Percentiles rank a stretch among this genome's conserved stretches.
phyloP scores from a whole-genome alignment of 2,113 vertebrate species.

The Lasiurus borealis region DNA sequence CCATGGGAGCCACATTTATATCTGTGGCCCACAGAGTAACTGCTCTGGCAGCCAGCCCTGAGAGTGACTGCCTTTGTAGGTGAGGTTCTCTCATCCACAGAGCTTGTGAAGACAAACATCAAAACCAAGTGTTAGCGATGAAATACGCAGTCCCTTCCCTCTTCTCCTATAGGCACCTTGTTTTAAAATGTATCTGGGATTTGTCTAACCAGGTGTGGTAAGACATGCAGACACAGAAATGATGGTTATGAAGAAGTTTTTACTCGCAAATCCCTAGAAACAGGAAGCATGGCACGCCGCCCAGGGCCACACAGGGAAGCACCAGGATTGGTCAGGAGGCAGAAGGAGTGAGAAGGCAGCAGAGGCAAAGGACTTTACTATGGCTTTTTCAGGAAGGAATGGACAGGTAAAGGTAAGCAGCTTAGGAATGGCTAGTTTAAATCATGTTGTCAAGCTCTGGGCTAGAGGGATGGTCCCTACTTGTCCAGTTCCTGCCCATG shows the following conservation, averaged over 20 bases:
- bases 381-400: neutral
- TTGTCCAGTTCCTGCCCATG: neutral
- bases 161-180: neutral
- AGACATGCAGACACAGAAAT: neutral
- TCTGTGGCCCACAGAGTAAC: neutral
- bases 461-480: too few relatives aligned
- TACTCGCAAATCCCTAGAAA: neutral
- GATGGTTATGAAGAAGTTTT: neutral
- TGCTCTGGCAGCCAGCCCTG: neutral
- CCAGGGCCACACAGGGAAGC: neutral
- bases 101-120: neutral
- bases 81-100: neutral
- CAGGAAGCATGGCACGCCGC: accelerated
- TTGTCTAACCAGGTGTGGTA: neutral
- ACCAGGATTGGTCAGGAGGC: neutral
- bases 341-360: neutral
- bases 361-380: neutral
- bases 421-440: neutral
- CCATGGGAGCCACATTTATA: neutral
- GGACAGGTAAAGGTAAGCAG: neutral
- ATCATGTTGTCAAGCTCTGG: neutral
- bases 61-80: neutral
- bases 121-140: neutral
- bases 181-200: neutral
- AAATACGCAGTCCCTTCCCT: neutral